Conservation (phyloP, 2,797 vertebrate genomes). For the Scleropages formosus region DNA sequence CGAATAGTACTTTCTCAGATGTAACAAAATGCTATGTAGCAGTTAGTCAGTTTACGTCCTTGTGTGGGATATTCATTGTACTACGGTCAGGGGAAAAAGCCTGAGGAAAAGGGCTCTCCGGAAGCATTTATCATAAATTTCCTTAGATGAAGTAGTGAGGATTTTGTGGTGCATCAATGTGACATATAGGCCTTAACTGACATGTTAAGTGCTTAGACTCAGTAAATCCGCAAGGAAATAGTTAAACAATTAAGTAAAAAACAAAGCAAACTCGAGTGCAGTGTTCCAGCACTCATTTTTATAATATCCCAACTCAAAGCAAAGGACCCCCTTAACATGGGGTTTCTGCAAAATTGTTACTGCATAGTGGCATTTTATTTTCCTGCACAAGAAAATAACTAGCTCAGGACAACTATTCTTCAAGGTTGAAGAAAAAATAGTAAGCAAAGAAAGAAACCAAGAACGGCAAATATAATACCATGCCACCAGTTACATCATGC, state of each 20-base stretch:
- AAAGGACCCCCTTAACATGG: not conserved
- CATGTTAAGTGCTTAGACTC: too few species aligned
- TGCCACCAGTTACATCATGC: not conserved
- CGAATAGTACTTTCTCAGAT: slow-evolving; percentile 46
- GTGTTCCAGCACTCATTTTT: not conserved
- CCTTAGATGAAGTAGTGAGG: not conserved
- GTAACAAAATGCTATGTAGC: slow-evolving; percentile 33
- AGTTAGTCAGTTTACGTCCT: slow-evolving; percentile 21
- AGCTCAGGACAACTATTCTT: slow-evolving; percentile 27
- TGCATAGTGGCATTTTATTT: slow-evolving; percentile 16
- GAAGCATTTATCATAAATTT: not conserved
- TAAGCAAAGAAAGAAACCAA: not conserved
- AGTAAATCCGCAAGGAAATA: slow-evolving; percentile 3
- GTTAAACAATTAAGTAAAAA: not conserved
- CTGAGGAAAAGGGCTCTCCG: not conserved
- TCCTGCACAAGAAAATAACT: slow-evolving; percentile 12
- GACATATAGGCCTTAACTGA: not conserved
- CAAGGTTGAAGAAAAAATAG: slow-evolving; percentile 23
- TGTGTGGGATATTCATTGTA: slow-evolving; percentile 8
- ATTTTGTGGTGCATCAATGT: not conserved
- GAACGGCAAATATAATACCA: not conserved
- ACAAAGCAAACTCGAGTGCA: not conserved
- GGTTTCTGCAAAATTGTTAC: not conserved
- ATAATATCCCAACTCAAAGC: slow-evolving; percentile 8
- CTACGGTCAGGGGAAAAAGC: not conserved